These are phyloP conservation scores for Heliconius eleuchia DNA, from an alignment of 1,140 invertebrate species.

Conservation along the genomic window DNA sequence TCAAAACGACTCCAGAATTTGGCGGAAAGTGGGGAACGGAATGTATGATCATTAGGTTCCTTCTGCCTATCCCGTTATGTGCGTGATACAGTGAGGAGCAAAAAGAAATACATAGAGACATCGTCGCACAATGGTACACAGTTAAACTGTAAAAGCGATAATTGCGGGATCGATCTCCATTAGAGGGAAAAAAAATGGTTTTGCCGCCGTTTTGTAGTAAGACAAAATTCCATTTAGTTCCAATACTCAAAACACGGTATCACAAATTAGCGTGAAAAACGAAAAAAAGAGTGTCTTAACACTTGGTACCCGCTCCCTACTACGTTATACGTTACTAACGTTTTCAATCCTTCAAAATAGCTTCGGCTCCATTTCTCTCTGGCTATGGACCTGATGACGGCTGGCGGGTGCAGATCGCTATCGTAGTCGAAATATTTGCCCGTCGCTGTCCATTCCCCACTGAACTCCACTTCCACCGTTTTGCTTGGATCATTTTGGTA, in stretches of 20 bases:
- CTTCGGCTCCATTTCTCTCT: constrained; percentile 84
- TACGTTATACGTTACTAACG: constrained; percentile 61
- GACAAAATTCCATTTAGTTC: not conserved
- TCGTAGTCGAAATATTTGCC: constrained; percentile 85
- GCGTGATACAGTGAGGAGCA: too few species aligned
- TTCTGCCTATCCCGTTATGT: too few species aligned
- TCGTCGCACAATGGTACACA: too few species aligned
- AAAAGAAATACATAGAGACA: too few species aligned
- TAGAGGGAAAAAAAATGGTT: not conserved
- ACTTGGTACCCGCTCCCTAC: not conserved
- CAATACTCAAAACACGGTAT: not conserved
- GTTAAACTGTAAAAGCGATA: too few species aligned
- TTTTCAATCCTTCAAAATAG: constrained; percentile 85
- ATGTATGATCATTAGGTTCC: too few species aligned
- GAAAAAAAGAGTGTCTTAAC: not conserved
- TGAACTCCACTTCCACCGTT: constrained; percentile 77
- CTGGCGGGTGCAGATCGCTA: constrained; percentile 82
- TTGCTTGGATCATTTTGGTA: constrained; percentile 71
- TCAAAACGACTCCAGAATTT: too few species aligned
- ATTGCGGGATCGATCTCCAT: too few species aligned
- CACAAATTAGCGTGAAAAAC: not conserved
- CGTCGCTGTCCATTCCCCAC: constrained; percentile 80
- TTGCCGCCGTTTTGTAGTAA: not conserved
- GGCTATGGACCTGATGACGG: constrained; percentile 84
- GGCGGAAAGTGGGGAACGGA: too few species aligned